Evolutionary conservation across 2,797 vertebrate species (phyloP).

Genomic region (Remorina albescens): DNA sequence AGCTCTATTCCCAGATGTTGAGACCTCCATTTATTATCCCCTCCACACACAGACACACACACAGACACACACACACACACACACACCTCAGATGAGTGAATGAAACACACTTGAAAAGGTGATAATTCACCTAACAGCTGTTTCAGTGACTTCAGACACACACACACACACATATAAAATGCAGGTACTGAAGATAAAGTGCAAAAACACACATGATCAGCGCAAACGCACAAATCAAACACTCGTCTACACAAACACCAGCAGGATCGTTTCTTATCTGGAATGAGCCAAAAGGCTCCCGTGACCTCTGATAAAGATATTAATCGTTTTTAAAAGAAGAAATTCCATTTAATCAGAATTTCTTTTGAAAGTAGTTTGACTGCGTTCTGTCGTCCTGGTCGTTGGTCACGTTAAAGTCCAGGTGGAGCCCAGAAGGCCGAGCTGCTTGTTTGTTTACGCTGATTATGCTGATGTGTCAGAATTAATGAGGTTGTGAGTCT

Average conservation of each 20-base stretch:
- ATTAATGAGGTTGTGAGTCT: neutral
- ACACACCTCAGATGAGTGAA: neutral
- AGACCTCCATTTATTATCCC: constrained; percentile 3
- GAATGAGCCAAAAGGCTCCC: no score
- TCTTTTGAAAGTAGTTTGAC: no score
- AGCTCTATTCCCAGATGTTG: constrained; percentile 8
- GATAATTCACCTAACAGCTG: constrained; percentile 34
- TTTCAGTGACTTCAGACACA: neutral
- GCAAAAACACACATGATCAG: neutral
- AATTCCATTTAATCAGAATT: no score
- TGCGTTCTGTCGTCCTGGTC: no score
- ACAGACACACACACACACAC: constrained; percentile 20
- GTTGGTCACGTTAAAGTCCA: neutral
- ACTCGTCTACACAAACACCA: no score
- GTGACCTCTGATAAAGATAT: no score
- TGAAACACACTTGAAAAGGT: constrained; percentile 12
- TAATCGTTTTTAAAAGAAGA: no score
- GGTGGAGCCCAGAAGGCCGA: neutral
- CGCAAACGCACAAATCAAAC: neutral
- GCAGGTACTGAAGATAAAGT: no score
- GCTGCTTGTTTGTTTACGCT: neutral
- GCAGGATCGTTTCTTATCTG: no score
- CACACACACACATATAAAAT: neutral
- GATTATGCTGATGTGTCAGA: neutral
- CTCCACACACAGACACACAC: constrained; percentile 18